Evolutionary conservation across 2,797 vertebrate genomes (phyloP), one percentile per base, ranked within the genome.

Genomic region (Parauchenoglanis ngamensis): DNA sequence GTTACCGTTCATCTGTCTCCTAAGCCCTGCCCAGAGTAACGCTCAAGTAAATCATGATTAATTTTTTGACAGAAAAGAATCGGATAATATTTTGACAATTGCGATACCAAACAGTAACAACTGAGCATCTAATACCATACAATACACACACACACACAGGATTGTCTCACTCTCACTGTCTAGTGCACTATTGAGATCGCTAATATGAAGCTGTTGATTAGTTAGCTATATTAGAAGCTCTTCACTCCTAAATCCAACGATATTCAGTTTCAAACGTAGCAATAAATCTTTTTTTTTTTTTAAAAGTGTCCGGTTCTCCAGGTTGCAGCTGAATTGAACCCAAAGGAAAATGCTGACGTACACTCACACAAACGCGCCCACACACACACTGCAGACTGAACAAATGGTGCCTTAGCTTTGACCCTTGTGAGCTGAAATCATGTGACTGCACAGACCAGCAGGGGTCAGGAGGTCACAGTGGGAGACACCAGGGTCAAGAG

Each of bases 361-460:
- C 65, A 31, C 65, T 31, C 28, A 21, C 68, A 21, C 44, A 6
- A 25, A 19, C 49, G 7, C 75, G 54, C n/a, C 40, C 77, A 80
- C 77, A 52, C 76, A n/a, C 59, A 21, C 28, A 11, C 28, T 87
- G 65, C 72, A 88, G 81, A 89, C 87, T 75, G 85, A 91, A 90
- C 84, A 87, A 78, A 88, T 75, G 54, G 70, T 35, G 70, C n/a
- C 65, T 73, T 88, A 88, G 81, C 87, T 88, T 85, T 88, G 84
- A 88, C 87, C 87, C 79, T 57, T 68, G 21, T 83, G 10, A 79
- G 31, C 75, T 57, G 57, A n/a, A 67, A 44, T 85, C 77, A 85
- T 75, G 57, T 82, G 70, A 84, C 84, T 86, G 21, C 21, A 65
- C 46, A 56, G 78, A 70, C 68, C 67, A 65, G 68, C 56, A 84